Conservation (phyloP, 2,113 vertebrate species). For the Dissostichus mawsoni region DNA sequence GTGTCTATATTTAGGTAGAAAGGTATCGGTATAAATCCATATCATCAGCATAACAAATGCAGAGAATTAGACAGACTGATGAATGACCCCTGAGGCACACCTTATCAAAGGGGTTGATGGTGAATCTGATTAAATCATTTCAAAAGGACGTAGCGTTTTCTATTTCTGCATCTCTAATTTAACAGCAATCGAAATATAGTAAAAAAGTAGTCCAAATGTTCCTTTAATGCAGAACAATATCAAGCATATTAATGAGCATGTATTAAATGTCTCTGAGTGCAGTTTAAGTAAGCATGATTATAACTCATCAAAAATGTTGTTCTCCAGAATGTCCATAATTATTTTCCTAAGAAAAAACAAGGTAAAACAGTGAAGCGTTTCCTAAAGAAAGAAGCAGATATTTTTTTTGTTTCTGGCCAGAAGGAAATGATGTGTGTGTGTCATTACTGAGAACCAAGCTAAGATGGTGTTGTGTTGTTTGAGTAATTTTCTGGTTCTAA, state of each 20-base stretch:
- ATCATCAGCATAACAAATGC: not conserved
- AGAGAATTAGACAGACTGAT: too few relatives aligned
- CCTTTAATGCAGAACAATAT: too few relatives aligned
- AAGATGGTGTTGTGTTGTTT: not conserved
- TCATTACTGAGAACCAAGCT: not conserved
- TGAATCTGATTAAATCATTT: not conserved
- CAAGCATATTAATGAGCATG: too few relatives aligned
- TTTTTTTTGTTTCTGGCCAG: slow-evolving; percentile 17
- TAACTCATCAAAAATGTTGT: too few relatives aligned
- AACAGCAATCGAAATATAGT: too few relatives aligned
- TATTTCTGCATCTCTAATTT: not conserved
- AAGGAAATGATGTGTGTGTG: not conserved
- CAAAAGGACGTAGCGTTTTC: not conserved
- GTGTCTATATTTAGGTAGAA: not conserved
- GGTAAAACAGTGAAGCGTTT: too few relatives aligned
- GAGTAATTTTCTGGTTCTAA: slow-evolving; percentile 11
- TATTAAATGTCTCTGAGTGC: too few relatives aligned
- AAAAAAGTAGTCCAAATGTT: too few relatives aligned
- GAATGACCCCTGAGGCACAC: not conserved
- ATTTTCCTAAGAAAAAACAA: too few relatives aligned
- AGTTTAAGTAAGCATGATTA: too few relatives aligned
- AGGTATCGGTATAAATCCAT: not conserved
- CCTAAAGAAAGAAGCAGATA: not conserved
- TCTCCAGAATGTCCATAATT: too few relatives aligned
- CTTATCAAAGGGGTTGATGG: not conserved